Evolutionary conservation across 1,140 invertebrate genomes (phyloP), one percentile per base, ranked within the genome.

Genomic region (Meloidogyne hapla): DNA sequence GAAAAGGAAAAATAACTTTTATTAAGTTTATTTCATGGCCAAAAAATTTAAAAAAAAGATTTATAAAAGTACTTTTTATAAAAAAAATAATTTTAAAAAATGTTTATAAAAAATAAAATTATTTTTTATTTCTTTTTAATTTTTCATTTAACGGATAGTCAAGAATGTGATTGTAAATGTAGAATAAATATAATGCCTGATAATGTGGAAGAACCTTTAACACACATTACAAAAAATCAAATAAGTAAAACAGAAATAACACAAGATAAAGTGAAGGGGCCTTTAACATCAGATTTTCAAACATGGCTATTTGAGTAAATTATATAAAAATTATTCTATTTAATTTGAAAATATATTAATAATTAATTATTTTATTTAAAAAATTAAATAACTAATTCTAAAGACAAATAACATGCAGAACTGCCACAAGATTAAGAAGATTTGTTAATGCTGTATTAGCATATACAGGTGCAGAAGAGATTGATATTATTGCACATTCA

Each of bases 401-500:
- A 71, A 48, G 48, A 63, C 8, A 38, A 69, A 56, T 33, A 42
- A 18, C 77, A 21, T 81, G 80, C 42, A 45, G 38, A 10, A 61
- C 69, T 18, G 61, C 81, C 9, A 33, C 76, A 18, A 65, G 74
- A 33, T 38, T 82, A 13, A 21, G 80, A 12, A 63, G 69, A 66
- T 82, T 81, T 62, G 62, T 81, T 21, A 63, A 81, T 66, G 81
- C 81, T 18, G 81, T 83, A 1, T 42, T 80, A 8, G 69, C 64
- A 6, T 83, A 83, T 65, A 83, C 81, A 2, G 63, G 63, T 45
- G 45, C 75, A 15, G 69, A 25, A 8, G 15, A 76, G n/a, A 73
- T 83, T 18, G 78, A 80, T 45, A 78, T 83, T 13, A 80, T 83
- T 40, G 66, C 76, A n/a, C 81, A 83, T 64, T 83, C 81, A 26